A percentile compares a stretch with the other conserved stretches of the same genome.
Conservation (phyloP, 2,888 invertebrate species). For the Tiliacea aurago region DNA sequence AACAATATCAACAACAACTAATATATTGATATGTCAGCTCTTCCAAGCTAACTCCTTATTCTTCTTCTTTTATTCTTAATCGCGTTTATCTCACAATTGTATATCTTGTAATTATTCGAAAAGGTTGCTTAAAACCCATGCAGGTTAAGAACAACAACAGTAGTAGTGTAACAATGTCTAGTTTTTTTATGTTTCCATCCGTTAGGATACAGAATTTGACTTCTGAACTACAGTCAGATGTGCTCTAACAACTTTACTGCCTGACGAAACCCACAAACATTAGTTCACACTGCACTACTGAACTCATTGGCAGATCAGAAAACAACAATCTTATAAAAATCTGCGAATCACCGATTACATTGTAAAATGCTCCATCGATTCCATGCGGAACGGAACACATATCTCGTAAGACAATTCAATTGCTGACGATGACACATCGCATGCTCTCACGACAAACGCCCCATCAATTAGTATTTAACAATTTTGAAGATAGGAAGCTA, state of each 20-base stretch:
- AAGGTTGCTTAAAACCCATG: too few relatives aligned
- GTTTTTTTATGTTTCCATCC: background rate
- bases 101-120: too few relatives aligned
- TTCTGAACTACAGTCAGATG: background rate
- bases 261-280: background rate
- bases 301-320: background rate
- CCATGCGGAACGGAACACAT: constrained; percentile 44
- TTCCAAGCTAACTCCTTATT: too few relatives aligned
- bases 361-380: constrained; percentile 49
- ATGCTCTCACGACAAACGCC: constrained; percentile 46
- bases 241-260: background rate
- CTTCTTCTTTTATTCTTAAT: too few relatives aligned
- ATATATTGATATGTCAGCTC: too few relatives aligned
- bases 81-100: too few relatives aligned
- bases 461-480: constrained; percentile 46
- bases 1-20: too few relatives aligned
- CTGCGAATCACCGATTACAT: constrained; percentile 9
- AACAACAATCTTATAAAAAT: constrained; percentile 10
- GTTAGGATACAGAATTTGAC: background rate
- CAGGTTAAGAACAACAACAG: too few relatives aligned
- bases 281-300: background rate
- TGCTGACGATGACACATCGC: constrained; percentile 48
- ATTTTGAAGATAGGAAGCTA: constrained; percentile 54
- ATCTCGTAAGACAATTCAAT: constrained; percentile 50
- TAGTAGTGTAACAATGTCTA: background rate